Percentiles rank a stretch among this genome's conserved stretches.
These are phyloP conservation scores for Leuctra nigra DNA, from an alignment of 2,888 invertebrate genomes.

Conservation along the genomic window DNA sequence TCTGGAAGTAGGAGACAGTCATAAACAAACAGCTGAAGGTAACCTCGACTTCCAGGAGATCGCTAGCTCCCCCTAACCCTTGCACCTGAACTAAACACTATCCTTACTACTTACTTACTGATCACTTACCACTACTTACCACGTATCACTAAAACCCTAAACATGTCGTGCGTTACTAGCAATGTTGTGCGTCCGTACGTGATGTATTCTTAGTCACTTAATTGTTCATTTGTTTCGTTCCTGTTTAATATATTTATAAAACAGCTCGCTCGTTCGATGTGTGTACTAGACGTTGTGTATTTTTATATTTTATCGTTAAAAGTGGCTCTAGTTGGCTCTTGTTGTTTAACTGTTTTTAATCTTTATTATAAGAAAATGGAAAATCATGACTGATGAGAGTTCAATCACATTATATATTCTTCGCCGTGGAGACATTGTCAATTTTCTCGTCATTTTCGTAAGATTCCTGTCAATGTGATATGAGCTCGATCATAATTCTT, in stretches of 20 bases:
- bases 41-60: constrained; percentile 52
- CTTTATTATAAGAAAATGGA: neutral
- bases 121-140: neutral
- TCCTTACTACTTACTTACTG: neutral
- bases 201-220: neutral
- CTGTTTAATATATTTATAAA: neutral
- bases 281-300: constrained; percentile 41
- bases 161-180: constrained; percentile 27
- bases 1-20: constrained; percentile 54
- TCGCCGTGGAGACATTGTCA: no score
- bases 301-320: constrained; percentile 29
- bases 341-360: constrained; percentile 15
- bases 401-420: no score
- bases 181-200: constrained; percentile 27
- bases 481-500: no score
- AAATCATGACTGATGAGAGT: neutral
- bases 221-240: constrained; percentile 2
- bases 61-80: constrained; percentile 44
- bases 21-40: constrained; percentile 45
- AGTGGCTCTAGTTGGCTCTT: constrained; percentile 12
- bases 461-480: no score
- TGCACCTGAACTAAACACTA: constrained; percentile 31
- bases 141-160: constrained; percentile 1
- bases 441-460: no score
- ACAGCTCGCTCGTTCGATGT: constrained; percentile 43